A percentile compares a stretch with the other conserved stretches of the same genome.
Conservation (phyloP, 2,888 invertebrate genomes). For the Drosophila vallismaia region DNA sequence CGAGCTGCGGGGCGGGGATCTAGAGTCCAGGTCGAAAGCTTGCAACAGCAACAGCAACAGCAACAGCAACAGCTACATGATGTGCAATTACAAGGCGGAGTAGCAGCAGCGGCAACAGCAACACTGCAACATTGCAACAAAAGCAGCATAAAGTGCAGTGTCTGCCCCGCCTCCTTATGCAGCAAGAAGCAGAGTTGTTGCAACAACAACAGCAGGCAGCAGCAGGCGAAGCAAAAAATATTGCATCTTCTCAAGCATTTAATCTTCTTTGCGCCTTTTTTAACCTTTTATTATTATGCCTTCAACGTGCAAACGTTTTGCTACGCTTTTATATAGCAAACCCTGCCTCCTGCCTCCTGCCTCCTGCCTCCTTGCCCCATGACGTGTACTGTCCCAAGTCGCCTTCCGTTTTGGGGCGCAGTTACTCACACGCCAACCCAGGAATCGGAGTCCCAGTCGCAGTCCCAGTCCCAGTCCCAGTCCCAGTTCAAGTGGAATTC, state of each 20-base stretch:
- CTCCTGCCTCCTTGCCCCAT: conserved; percentile 2
- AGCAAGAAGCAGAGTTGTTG: conserved; percentile 29
- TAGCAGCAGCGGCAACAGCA: conserved; percentile 37
- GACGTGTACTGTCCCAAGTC: conserved; percentile 7
- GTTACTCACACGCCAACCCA: conserved; percentile 74
- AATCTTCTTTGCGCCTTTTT: conserved; percentile 81
- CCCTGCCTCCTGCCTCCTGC: background rate
- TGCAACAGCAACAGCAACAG: conserved; percentile 58
- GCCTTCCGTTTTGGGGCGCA: conserved; percentile 75
- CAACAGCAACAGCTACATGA: conserved; percentile 62
- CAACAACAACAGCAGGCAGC: conserved; percentile 30
- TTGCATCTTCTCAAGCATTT: conserved; percentile 80
- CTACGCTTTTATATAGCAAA: conserved; percentile 71
- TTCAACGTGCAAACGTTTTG: conserved; percentile 80
- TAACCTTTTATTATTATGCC: conserved; percentile 80
- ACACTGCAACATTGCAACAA: conserved; percentile 52
- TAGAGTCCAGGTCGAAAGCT: conserved; percentile 48
- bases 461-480: conserved; percentile 29
- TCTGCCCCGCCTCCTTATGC: conserved; percentile 66
- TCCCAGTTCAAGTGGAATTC: conserved; percentile 47
- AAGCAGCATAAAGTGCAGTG: conserved; percentile 76
- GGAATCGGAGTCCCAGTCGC: conserved; percentile 17
- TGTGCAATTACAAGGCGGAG: conserved; percentile 57
- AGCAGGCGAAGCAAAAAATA: conserved; percentile 62
- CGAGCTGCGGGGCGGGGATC: conserved; percentile 4